These are phyloP conservation scores for Brachycybe producta DNA, from an alignment of 2,888 invertebrate species.

Conservation along the genomic window DNA sequence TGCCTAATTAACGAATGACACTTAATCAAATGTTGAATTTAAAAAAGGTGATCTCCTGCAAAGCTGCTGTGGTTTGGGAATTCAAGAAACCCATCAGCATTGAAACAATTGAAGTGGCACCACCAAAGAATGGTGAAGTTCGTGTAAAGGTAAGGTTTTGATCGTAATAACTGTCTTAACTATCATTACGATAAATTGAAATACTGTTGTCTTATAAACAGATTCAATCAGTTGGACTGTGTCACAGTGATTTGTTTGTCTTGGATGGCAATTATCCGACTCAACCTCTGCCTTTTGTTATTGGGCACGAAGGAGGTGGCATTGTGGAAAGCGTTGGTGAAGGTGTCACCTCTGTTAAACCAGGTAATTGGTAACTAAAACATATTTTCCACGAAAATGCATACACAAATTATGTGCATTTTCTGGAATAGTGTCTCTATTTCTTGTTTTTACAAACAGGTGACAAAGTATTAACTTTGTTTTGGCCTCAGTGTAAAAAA, in stretches of 20 bases:
- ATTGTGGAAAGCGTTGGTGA: slow-evolving; percentile 94
- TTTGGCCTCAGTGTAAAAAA: slow-evolving; percentile 5
- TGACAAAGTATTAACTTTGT: slow-evolving; percentile 13
- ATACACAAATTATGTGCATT: too few species aligned
- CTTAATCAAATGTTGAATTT: too few species aligned
- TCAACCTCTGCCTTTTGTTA: slow-evolving; percentile 36
- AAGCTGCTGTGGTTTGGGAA: slow-evolving; percentile 94
- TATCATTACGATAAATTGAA: not conserved
- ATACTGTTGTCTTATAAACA: not conserved
- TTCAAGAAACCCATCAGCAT: slow-evolving; percentile 74
- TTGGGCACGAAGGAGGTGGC: slow-evolving; percentile 95
- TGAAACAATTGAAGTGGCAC: slow-evolving; percentile 52
- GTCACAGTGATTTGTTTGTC: slow-evolving; percentile 8
- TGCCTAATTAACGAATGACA: too few species aligned
- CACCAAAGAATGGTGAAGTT: slow-evolving; percentile 18
- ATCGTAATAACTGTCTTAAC: not conserved
- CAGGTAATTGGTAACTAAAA: too few species aligned
- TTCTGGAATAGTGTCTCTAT: too few species aligned
- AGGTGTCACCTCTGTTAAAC: slow-evolving; percentile 70
- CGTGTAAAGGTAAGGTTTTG: slow-evolving; percentile 16
- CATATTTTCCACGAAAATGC: too few species aligned
- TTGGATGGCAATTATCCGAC: slow-evolving; percentile 11
- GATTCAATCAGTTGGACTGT: slow-evolving; percentile 10
- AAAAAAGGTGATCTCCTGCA: slow-evolving; percentile 81
- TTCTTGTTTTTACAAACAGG: too few species aligned